A percentile compares a stretch with the other conserved stretches of the same genome.
Evolutionary conservation across 2,797 vertebrate species (phyloP).

Genomic region (Loriculus beryllinus): DNA sequence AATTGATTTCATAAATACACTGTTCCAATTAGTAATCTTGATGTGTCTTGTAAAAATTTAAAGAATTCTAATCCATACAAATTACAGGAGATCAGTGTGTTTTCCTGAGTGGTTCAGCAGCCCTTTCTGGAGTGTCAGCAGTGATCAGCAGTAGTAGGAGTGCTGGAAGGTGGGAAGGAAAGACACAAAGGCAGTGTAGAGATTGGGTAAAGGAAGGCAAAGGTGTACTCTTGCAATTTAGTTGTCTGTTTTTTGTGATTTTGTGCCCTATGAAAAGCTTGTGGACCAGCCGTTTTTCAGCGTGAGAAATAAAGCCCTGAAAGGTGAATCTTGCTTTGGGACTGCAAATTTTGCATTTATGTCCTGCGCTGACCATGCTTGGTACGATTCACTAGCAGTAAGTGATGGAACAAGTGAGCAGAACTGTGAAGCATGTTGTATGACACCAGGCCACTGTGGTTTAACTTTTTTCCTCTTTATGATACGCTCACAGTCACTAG

Average conservation of each 20-base stretch:
- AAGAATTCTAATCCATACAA: not conserved
- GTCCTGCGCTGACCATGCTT: not conserved
- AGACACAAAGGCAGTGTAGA: not conserved
- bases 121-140: not conserved
- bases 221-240: not conserved
- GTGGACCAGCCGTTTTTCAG: not conserved
- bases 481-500: fast-evolving
- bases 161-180: not conserved
- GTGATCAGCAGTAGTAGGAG: not conserved
- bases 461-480: not conserved
- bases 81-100: not conserved
- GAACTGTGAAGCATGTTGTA: fast-evolving
- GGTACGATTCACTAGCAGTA: fast-evolving
- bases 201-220: not conserved
- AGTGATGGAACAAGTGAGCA: not conserved
- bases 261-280: not conserved
- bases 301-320: not conserved
- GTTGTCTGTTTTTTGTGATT: not conserved
- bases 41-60: not conserved
- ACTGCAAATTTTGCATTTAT: not conserved
- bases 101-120: not conserved
- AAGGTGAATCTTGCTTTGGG: not conserved
- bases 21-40: not conserved
- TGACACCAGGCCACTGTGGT: not conserved
- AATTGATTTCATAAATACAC: not conserved